phyloP scores from a whole-genome alignment of 2,113 vertebrate genomes.

The Sceloporus undulatus region DNA sequence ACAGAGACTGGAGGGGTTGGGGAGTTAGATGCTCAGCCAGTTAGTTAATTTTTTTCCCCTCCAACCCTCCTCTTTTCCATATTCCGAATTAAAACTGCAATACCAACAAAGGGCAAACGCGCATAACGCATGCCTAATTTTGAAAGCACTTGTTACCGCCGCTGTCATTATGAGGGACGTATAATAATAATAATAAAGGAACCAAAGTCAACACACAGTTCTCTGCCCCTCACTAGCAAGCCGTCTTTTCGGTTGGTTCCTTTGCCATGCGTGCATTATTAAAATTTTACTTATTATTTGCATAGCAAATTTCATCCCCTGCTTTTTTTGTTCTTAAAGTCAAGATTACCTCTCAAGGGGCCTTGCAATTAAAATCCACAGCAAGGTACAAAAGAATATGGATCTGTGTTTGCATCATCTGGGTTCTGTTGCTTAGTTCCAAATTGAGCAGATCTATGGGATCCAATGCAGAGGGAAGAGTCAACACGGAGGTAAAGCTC shows the following conservation, averaged over 20 bases:
- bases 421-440: too few species aligned
- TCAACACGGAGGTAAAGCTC: too few species aligned
- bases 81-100: too few species aligned
- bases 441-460: too few species aligned
- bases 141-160: neutral
- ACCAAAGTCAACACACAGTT: too few species aligned
- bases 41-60: too few species aligned
- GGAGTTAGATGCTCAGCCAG: neutral
- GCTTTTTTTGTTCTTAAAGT: neutral
- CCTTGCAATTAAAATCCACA: neutral
- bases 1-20: neutral
- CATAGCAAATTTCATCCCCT: neutral
- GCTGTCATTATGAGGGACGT: neutral
- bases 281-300: neutral
- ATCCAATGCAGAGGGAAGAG: too few species aligned
- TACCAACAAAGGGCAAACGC: neutral
- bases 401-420: too few species aligned
- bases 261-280: neutral
- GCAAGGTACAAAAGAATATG: too few species aligned
- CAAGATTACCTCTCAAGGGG: neutral
- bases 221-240: neutral
- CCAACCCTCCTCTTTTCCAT: neutral
- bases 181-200: neutral
- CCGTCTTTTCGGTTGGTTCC: neutral
- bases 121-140: neutral